Percentiles rank a stretch among this genome's conserved stretches.
Evolutionary conservation across 2,113 vertebrate species (phyloP).

Genomic region (Brachyhypopomus gauderio): DNA sequence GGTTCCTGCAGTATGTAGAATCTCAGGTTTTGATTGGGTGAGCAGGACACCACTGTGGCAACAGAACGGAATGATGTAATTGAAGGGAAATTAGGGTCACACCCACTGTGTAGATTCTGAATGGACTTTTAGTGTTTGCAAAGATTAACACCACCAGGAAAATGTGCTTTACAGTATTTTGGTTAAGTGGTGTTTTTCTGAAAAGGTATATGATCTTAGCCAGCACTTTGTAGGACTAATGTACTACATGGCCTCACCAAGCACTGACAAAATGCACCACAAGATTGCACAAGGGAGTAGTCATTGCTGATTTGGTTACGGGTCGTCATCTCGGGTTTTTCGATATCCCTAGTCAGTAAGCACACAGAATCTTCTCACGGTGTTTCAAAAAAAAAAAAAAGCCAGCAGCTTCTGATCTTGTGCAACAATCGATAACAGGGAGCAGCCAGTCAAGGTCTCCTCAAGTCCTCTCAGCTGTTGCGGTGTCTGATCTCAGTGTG

Average conservation of each 20-base stretch:
- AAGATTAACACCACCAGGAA: background rate
- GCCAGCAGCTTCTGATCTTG: background rate
- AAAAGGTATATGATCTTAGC: too few species aligned
- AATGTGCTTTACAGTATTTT: too few species aligned
- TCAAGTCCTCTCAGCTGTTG: constrained; percentile 23
- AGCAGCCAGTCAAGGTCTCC: background rate
- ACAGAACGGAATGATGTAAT: background rate
- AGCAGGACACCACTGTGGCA: background rate
- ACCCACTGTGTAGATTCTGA: background rate
- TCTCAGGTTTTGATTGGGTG: background rate
- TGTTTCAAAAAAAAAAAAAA: too few species aligned
- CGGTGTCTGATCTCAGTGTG: constrained; percentile 45
- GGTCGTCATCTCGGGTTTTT: too few species aligned
- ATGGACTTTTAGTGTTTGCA: background rate
- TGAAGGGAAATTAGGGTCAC: background rate
- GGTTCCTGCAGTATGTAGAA: background rate
- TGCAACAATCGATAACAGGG: background rate
- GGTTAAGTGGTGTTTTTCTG: too few species aligned
- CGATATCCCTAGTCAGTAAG: too few species aligned
- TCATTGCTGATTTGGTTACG: too few species aligned
- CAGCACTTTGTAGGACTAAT: too few species aligned
- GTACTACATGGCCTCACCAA: too few species aligned
- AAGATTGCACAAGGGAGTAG: too few species aligned
- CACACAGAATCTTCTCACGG: too few species aligned
- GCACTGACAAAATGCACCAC: too few species aligned